Percentiles rank a stretch among this genome's conserved stretches.
Evolutionary conservation across 30 jellyfish, hydroid and myxozoan genomes (phyloP).

Genomic region (Pseudorhiza aurosa): DNA sequence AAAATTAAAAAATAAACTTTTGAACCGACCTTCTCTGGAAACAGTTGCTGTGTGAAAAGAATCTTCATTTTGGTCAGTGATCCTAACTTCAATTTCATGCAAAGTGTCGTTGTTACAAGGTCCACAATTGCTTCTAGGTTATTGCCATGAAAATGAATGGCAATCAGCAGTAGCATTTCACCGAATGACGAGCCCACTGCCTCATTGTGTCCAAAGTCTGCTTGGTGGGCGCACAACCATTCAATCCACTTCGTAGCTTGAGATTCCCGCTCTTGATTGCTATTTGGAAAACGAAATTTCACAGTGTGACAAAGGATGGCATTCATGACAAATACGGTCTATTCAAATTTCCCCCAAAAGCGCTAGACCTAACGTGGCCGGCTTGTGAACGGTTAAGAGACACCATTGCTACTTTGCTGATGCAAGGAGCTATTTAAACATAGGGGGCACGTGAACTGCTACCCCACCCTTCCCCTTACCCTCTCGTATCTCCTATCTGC

Average conservation of each 20-base stretch:
- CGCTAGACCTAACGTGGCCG: no score
- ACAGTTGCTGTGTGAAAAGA: conserved; percentile 92
- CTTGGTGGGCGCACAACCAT: conserved; percentile 77
- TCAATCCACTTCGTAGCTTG: conserved; percentile 85
- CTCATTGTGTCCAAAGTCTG: conserved; percentile 53
- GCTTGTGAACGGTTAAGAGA: no score
- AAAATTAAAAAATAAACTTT: no score
- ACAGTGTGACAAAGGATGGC: no score
- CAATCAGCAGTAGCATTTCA: conserved; percentile 91
- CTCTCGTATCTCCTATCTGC: no score
- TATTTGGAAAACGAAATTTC: no score
- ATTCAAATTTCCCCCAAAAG: no score
- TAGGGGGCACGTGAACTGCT: no score
- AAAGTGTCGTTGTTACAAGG: conserved; percentile 76
- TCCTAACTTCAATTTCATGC: conserved; percentile 88
- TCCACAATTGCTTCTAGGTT: conserved; percentile 95
- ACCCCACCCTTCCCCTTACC: no score
- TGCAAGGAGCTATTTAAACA: no score
- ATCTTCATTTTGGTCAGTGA: conserved; percentile 92
- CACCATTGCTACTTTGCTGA: no score
- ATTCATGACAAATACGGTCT: no score
- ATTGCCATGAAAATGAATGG: conserved; percentile 95
- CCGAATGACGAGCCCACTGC: conserved; percentile 80
- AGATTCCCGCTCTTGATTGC: conserved; percentile 92
- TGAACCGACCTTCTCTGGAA: conserved; percentile 88